phyloP scores from a whole-genome alignment of 1,140 invertebrate species.

The Homarus americanus region DNA sequence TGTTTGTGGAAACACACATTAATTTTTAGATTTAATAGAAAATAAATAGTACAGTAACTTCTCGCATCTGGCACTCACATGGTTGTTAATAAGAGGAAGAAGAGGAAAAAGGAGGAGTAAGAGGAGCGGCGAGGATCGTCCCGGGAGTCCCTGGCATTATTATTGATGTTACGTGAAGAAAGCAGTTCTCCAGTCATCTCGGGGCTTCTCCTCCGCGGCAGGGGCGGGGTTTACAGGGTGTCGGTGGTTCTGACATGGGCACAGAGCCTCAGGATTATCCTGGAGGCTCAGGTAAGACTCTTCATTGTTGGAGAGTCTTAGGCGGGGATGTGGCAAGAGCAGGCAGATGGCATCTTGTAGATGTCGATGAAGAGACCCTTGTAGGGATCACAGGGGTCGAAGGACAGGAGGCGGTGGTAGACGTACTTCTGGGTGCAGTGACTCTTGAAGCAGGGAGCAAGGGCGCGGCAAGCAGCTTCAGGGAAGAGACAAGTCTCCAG shows the following conservation, averaged over 20 bases:
- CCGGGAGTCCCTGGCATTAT: slow-evolving; percentile 49
- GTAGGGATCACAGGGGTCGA: slow-evolving; percentile 76
- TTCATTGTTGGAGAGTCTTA: not conserved
- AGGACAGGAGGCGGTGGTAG: slow-evolving; percentile 76
- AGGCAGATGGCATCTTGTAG: slow-evolving; percentile 76
- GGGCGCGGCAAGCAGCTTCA: slow-evolving; percentile 62
- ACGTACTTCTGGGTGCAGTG: slow-evolving; percentile 76
- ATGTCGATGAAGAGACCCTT: slow-evolving; percentile 76
- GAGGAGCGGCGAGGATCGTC: slow-evolving; percentile 46
- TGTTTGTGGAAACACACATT: not conserved
- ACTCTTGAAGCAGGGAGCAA: slow-evolving; percentile 76
- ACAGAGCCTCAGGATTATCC: slow-evolving; percentile 26
- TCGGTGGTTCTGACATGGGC: slow-evolving; percentile 28
- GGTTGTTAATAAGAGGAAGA: not conserved
- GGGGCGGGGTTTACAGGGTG: slow-evolving; percentile 13
- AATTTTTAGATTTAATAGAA: not conserved
- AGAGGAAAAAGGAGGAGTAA: not conserved
- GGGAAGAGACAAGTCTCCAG: slow-evolving; percentile 62
- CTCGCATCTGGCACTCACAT: slow-evolving; percentile 47
- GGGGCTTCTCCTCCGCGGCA: slow-evolving; percentile 54
- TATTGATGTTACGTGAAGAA: slow-evolving; percentile 53
- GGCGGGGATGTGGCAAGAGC: slow-evolving; percentile 75
- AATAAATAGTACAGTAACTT: slow-evolving; percentile 48
- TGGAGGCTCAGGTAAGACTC: not conserved
- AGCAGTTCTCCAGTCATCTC: slow-evolving; percentile 68